These are phyloP conservation scores for Bubalus kerabau DNA, from an alignment of 2,113 vertebrate genomes.

Conservation along the genomic window DNA sequence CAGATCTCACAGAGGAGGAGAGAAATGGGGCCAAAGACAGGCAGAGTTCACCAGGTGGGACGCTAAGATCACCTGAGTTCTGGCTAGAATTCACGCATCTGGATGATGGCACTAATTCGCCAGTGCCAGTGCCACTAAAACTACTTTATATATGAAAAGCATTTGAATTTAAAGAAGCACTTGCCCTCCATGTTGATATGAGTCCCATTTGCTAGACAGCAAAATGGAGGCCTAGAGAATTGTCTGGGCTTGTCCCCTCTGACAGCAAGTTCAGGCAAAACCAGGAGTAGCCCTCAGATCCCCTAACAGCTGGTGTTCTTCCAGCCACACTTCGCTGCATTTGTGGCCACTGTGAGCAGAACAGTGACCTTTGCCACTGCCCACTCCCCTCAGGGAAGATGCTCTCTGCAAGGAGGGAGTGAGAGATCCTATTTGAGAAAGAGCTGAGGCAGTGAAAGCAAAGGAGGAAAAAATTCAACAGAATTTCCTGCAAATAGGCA, in stretches of 20 bases:
- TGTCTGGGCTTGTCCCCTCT: background rate
- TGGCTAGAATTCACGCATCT: background rate
- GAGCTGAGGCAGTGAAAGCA: background rate
- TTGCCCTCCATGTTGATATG: background rate
- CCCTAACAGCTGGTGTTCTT: background rate
- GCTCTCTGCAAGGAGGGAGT: background rate
- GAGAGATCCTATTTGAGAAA: background rate
- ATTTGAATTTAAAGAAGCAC: background rate
- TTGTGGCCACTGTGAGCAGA: background rate
- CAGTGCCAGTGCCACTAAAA: background rate
- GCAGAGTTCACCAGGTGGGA: background rate
- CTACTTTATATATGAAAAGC: background rate
- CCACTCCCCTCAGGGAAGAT: background rate
- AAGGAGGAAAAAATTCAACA: background rate
- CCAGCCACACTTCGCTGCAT: background rate
- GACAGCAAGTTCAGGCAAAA: background rate
- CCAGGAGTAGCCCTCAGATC: background rate
- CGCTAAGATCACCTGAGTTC: background rate
- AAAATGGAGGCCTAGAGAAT: constrained; percentile 16
- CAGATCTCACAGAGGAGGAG: background rate
- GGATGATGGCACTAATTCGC: background rate
- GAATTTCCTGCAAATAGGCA: constrained; percentile 12
- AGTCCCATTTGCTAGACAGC: background rate
- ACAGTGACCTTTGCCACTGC: background rate
- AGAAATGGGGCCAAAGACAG: background rate